Base-by-base conservation (phyloP, 2,797 vertebrate species). In the Kryptopterus vitreolus region DNA sequence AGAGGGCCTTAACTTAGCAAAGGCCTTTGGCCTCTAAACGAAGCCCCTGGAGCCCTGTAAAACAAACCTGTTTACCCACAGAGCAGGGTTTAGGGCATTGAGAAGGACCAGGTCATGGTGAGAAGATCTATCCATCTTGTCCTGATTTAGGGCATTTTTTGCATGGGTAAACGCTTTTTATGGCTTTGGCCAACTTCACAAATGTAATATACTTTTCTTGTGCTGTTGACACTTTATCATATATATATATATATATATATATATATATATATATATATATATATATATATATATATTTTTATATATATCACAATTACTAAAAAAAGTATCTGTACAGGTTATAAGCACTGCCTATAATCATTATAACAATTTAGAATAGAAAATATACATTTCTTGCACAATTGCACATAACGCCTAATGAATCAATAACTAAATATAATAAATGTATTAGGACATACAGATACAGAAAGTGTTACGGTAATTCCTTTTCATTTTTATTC, bases 31-130 rank as follows among this genome's bases (percentile, higher is more conserved):
- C 89, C 88, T 90, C 89, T 88, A 89, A 89, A 88, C 87, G 73
- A 84, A 92, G 85, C 87, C 89, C 88, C 72, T 90, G 91, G 90
- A 88, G 48, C 88, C 90, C 87, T 90, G 95, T 93, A 96, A 97
- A 92, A 94, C 95, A 92, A 96, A 90, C 92, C 95, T 90, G 33
- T 88, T 90, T 94, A 94, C 94, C 52, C 92, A 81, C 88, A 92
- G 94, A 94, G 94, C 94, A 93, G 4, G 63, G 50, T 50, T 72
- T 57, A 52, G 57, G 20, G 57, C 46, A 52, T 38, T n/a, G 15
- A 48, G 43, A 58, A 35, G 13, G 29, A 58, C 33, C n/a, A 26
- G 13, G 68, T 50, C 20, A 22, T 58, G 15, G 35, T 24, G 77
- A 33, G 11, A 16, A 55, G 29, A 71, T 74, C 33, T 58, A 18